Percentiles rank a stretch among this genome's conserved stretches.
Evolutionary conservation across 2,888 invertebrate species (phyloP).

Genomic region (Stenolophus ochropezus): DNA sequence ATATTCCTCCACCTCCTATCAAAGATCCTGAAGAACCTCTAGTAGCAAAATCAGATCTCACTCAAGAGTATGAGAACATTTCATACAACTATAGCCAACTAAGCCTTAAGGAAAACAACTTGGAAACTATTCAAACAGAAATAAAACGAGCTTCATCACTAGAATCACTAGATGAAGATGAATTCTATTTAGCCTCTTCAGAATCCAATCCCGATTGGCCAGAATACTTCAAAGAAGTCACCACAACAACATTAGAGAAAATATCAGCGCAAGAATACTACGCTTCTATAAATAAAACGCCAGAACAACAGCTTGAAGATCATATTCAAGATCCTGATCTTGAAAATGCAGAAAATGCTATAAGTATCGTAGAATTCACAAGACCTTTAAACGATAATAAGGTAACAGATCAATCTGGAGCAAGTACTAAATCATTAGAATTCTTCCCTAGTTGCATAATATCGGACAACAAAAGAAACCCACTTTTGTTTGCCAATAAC

Average conservation of each 20-base stretch:
- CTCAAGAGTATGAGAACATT: background rate
- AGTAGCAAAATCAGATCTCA: background rate
- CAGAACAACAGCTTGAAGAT: background rate
- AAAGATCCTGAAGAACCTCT: too few species aligned
- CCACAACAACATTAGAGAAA: slow-evolving; percentile 16
- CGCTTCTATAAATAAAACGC: background rate
- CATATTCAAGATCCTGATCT: background rate
- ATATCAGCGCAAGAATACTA: slow-evolving; percentile 14
- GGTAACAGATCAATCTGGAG: too few species aligned
- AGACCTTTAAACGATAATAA: too few species aligned
- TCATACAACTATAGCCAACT: background rate
- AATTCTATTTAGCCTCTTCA: background rate
- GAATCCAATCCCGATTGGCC: background rate
- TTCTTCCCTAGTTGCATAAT: background rate
- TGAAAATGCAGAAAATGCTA: background rate
- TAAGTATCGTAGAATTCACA: background rate
- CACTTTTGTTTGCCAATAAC: background rate
- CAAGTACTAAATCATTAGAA: background rate
- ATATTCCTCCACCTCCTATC: too few species aligned
- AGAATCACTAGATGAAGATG: background rate
- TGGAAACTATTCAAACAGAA: background rate
- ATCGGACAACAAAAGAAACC: background rate
- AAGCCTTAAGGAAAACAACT: background rate
- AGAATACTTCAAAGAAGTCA: background rate
- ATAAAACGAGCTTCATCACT: background rate